Percentiles rank a stretch among this genome's conserved stretches.
These are phyloP conservation scores for Peromyscus maniculatus DNA, from an alignment of 2,113 vertebrate species.

Conservation along the genomic window DNA sequence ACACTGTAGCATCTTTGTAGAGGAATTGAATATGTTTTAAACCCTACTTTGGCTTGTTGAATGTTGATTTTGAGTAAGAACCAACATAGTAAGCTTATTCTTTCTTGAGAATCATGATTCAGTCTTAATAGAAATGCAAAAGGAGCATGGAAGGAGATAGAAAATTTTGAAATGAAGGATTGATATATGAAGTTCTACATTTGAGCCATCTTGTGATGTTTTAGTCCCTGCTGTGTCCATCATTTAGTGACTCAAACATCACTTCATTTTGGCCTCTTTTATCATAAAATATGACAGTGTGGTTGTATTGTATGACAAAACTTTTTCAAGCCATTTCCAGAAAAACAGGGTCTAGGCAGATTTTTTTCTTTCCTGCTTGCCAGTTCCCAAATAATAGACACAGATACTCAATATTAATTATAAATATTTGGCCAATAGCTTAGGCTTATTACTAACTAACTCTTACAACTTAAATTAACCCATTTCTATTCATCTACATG, in stretches of 20 bases:
- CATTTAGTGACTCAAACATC: neutral
- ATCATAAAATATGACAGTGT: neutral
- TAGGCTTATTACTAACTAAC: neutral
- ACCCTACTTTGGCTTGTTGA: neutral
- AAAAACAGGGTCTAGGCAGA: neutral
- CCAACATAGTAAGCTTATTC: neutral
- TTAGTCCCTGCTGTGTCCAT: neutral
- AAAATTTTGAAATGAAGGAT: conserved; percentile 23
- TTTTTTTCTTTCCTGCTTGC: neutral
- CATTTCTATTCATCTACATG: neutral
- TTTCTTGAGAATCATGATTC: conserved; percentile 26
- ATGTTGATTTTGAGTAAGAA: neutral
- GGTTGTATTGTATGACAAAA: neutral
- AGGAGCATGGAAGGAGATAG: neutral
- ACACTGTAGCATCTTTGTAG: neutral
- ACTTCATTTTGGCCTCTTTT: neutral
- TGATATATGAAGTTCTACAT: conserved; percentile 9
- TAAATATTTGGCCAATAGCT: neutral
- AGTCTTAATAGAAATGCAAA: conserved; percentile 60
- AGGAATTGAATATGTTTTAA: neutral
- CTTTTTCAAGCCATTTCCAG: neutral
- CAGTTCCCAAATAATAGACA: neutral
- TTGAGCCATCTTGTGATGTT: neutral
- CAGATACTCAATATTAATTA: neutral
- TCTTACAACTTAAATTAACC: neutral